Evolutionary conservation across 1,140 invertebrate species (phyloP).

Genomic region (Drosophila suzukii): DNA sequence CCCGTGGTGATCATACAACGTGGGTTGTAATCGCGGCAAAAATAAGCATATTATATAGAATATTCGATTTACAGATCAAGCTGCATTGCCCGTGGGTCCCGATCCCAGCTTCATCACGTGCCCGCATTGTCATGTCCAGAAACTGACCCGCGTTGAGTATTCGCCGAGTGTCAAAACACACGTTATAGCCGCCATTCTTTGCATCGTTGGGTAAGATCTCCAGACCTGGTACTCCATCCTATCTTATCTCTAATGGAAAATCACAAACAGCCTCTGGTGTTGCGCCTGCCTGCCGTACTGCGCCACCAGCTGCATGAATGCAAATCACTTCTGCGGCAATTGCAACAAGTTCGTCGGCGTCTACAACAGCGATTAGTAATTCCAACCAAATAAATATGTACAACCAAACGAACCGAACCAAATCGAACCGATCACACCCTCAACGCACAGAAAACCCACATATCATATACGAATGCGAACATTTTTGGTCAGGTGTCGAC

Average conservation of each 20-base stretch:
- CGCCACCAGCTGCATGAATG: conserved; percentile 87
- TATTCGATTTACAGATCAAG: conserved; percentile 46
- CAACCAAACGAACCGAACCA: conserved; percentile 10
- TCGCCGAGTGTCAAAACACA: conserved; percentile 87
- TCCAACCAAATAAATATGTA: conserved; percentile 14
- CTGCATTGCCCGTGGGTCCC: conserved; percentile 83
- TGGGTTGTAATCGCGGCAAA: conserved; percentile 19
- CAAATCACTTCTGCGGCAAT: conserved; percentile 89
- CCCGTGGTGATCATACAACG: conserved; percentile 77
- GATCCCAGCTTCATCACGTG: conserved; percentile 85
- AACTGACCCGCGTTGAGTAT: conserved; percentile 85
- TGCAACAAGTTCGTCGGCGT: conserved; percentile 88
- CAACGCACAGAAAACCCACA: neutral
- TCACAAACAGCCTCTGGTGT: conserved; percentile 84
- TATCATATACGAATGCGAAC: conserved; percentile 34
- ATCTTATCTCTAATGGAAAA: conserved; percentile 39
- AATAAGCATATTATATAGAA: neutral
- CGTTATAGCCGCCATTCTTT: conserved; percentile 86
- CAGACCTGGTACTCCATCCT: conserved; percentile 1
- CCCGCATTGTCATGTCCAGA: conserved; percentile 86
- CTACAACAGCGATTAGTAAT: conserved; percentile 79
- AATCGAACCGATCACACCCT: conserved; percentile 31
- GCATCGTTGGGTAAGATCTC: conserved; percentile 85
- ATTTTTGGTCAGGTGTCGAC: conserved; percentile 53
- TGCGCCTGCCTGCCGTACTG: conserved; percentile 89